These are phyloP conservation scores for Pica pica DNA, from an alignment of 2,113 vertebrate species.

Conservation along the genomic window DNA sequence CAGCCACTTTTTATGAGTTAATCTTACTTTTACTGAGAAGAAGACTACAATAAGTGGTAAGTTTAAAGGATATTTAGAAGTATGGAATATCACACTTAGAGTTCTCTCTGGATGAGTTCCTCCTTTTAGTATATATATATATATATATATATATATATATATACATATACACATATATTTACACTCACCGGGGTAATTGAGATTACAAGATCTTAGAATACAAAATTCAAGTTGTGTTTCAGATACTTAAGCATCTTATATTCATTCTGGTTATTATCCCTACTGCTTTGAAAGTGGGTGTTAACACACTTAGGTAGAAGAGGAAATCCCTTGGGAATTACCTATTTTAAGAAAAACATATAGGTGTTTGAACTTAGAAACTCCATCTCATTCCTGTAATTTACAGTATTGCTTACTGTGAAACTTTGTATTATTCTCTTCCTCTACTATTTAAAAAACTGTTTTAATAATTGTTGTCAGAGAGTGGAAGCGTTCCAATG, in stretches of 20 bases:
- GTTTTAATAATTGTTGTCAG: not conserved
- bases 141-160: too few relatives aligned
- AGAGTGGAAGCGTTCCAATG: not conserved
- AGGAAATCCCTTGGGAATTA: not conserved
- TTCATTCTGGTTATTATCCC: not conserved
- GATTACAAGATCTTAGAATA: not conserved
- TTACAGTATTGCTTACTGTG: not conserved
- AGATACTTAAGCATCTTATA: not conserved
- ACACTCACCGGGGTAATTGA: not conserved
- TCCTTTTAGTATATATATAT: not conserved
- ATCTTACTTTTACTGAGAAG: not conserved
- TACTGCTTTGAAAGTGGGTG: not conserved
- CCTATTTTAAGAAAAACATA: not conserved
- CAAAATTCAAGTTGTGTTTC: not conserved
- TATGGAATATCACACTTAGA: not conserved
- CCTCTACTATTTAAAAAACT: not conserved
- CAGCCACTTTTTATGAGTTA: not conserved
- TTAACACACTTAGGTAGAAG: not conserved
- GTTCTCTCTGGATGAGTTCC: not conserved
- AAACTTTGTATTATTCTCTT: not conserved
- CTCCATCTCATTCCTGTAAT: not conserved
- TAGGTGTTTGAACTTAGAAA: not conserved
- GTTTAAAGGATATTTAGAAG: not conserved
- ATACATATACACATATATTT: not conserved
- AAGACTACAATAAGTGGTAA: not conserved